Conservation (phyloP, 2,797 vertebrate species). For the Hozukius guyotensis region DNA sequence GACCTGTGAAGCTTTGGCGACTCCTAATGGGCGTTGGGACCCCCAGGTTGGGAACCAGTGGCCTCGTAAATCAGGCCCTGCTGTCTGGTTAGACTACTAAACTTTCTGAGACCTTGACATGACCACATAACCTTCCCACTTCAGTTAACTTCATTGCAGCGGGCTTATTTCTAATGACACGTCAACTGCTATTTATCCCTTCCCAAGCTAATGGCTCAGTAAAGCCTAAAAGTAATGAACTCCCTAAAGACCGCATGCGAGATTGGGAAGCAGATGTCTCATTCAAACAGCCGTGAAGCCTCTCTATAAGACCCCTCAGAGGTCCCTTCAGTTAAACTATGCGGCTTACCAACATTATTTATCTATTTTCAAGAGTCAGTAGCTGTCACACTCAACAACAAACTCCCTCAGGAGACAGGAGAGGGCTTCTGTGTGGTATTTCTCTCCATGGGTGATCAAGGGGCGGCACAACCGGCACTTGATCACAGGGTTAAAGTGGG, state of each 20-base stretch:
- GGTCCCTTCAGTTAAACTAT: constrained; percentile 35
- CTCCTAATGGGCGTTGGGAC: not conserved
- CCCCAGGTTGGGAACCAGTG: not conserved
- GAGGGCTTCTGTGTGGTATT: constrained; percentile 67
- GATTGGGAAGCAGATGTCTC: constrained; percentile 39
- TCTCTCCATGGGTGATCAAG: constrained; percentile 53
- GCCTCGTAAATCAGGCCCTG: not conserved
- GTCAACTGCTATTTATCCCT: constrained; percentile 44
- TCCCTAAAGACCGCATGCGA: constrained; percentile 37
- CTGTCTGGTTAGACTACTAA: constrained; percentile 26
- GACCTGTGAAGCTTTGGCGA: not conserved
- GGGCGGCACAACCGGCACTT: constrained; percentile 14
- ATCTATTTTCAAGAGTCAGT: constrained; percentile 62
- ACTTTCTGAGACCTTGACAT: constrained; percentile 14
- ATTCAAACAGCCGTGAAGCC: constrained; percentile 47
- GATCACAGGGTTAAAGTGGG: constrained; percentile 52
- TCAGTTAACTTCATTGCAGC: constrained; percentile 3
- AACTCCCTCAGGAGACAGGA: constrained; percentile 33
- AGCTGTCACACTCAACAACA: constrained; percentile 50
- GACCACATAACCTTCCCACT: constrained; percentile 24
- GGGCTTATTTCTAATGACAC: constrained; percentile 50
- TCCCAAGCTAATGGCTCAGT: constrained; percentile 25
- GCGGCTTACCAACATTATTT: constrained; percentile 64
- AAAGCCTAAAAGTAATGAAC: constrained; percentile 37
- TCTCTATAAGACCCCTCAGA: constrained; percentile 36